Evolutionary conservation across 2,113 vertebrate species (phyloP).

Genomic region (Sander vitreus): DNA sequence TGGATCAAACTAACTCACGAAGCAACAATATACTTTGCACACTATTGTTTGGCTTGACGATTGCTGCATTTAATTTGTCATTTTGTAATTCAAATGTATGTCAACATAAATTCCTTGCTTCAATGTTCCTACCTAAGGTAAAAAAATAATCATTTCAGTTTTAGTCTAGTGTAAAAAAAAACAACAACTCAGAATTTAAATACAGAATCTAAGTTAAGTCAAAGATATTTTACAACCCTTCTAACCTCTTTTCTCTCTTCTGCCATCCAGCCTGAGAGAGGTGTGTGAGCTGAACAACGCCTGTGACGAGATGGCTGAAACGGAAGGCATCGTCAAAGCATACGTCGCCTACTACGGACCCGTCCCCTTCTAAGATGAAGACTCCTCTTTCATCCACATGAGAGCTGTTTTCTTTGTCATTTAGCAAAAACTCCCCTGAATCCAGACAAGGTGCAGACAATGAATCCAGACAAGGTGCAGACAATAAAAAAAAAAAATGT

Average conservation of each 20-base stretch:
- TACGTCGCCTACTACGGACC: slow-evolving; percentile 87
- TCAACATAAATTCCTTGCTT: too few species aligned
- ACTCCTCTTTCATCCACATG: slow-evolving; percentile 19
- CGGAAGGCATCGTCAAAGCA: slow-evolving; percentile 83
- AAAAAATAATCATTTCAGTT: background rate
- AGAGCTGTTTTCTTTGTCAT: slow-evolving; percentile 41
- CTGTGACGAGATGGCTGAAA: slow-evolving; percentile 88
- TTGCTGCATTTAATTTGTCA: background rate
- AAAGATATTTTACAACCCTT: background rate
- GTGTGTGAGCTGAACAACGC: slow-evolving; percentile 86
- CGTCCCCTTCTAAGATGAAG: slow-evolving; percentile 79
- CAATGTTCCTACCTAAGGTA: background rate
- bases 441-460: slow-evolving; percentile 31
- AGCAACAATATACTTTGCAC: background rate
- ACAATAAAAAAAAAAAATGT: slow-evolving; percentile 5
- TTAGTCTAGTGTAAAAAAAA: background rate
- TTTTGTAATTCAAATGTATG: background rate
- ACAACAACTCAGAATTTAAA: background rate
- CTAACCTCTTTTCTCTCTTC: background rate
- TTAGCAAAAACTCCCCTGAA: slow-evolving; percentile 42
- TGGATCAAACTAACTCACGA: background rate
- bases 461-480: slow-evolving; percentile 34
- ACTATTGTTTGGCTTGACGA: background rate
- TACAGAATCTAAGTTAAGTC: background rate
- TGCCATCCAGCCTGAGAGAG: slow-evolving; percentile 82